Evolutionary conservation across 2,888 invertebrate species (phyloP).

Genomic region (Linnaemya tessellans): DNA sequence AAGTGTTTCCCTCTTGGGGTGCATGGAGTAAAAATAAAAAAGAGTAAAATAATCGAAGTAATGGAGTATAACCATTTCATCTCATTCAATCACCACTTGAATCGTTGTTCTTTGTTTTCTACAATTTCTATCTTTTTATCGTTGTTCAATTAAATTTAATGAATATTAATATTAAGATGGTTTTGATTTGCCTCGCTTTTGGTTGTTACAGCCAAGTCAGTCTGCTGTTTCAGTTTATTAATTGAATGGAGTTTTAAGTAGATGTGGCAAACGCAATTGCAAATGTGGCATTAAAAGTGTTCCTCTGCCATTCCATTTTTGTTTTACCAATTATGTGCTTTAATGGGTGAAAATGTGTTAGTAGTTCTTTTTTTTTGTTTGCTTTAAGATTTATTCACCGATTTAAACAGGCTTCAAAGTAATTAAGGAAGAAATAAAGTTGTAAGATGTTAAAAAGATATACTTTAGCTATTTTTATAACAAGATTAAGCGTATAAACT

Average conservation of each 20-base stretch:
- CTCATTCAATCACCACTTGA: conserved; percentile 60
- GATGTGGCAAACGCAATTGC: conserved; percentile 6
- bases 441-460: conserved; percentile 31
- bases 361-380: conserved; percentile 19
- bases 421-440: conserved; percentile 51
- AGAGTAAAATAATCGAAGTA: conserved; percentile 24
- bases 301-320: conserved; percentile 26
- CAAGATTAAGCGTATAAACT: no score
- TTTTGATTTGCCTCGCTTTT: conserved; percentile 59
- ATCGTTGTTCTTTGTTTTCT: conserved; percentile 26
- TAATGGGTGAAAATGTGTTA: conserved; percentile 67
- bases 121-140: conserved; percentile 53
- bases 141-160: conserved; percentile 72
- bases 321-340: conserved; percentile 60
- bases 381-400: background rate
- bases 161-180: conserved; percentile 72
- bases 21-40: conserved; percentile 8
- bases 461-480: background rate
- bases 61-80: conserved; percentile 49
- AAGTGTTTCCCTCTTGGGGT: conserved; percentile 52
- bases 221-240: conserved; percentile 28
- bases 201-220: conserved; percentile 31
- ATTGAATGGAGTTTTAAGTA: conserved; percentile 40
- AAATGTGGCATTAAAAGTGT: conserved; percentile 40
- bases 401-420: conserved; percentile 20